Percentiles rank a stretch among this genome's conserved stretches.
Evolutionary conservation across 1,140 invertebrate genomes (phyloP).

Genomic region (Lordiphosa collinella): DNA sequence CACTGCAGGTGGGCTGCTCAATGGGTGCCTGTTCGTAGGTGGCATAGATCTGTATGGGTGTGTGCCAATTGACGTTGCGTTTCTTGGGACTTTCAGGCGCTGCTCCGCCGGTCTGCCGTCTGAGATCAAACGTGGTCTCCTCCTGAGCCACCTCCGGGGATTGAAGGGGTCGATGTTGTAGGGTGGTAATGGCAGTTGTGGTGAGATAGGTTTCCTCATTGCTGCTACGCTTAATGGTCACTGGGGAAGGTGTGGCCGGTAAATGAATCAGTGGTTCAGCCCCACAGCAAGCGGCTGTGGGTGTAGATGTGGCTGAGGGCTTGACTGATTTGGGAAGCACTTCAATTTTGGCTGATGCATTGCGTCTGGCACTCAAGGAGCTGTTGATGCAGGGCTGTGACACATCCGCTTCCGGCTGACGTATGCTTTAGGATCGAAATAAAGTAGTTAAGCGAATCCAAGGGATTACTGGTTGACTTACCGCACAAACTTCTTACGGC

Average conservation of each 20-base stretch:
- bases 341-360: constrained; percentile 18
- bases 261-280: constrained; percentile 6
- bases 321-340: constrained; percentile 12
- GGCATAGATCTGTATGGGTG: constrained; percentile 69
- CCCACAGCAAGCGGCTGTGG: constrained; percentile 13
- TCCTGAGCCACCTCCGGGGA: constrained; percentile 8
- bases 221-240: constrained; percentile 11
- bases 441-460: not conserved
- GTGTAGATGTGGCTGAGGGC: not conserved
- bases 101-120: constrained; percentile 14
- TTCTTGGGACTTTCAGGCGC: constrained; percentile 62
- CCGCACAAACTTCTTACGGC: constrained; percentile 73
- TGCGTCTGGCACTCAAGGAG: constrained; percentile 29
- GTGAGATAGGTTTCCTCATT: constrained; percentile 47
- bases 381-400: constrained; percentile 39
- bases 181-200: constrained; percentile 45
- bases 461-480: too few relatives aligned
- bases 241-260: not conserved
- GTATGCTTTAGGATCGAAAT: constrained; percentile 23
- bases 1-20: constrained; percentile 47
- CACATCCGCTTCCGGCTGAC: constrained; percentile 44
- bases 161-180: constrained; percentile 5
- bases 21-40: constrained; percentile 35
- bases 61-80: constrained; percentile 78
- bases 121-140: constrained; percentile 47